Evolutionary conservation across 2,888 invertebrate species (phyloP), one percentile per base, ranked within the genome.

Genomic region (Tuta absoluta): DNA sequence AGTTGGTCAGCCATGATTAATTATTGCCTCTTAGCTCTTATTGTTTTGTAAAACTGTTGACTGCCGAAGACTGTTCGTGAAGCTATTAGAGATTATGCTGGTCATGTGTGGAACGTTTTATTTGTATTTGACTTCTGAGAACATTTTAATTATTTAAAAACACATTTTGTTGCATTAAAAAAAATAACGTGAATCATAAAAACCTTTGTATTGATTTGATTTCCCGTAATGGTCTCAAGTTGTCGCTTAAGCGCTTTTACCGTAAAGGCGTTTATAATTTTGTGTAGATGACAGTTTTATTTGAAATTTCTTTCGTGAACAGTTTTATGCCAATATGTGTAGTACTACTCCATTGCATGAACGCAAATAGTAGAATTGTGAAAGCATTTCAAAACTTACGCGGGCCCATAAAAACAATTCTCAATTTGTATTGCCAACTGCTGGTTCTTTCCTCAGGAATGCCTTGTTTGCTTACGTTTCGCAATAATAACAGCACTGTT

Each of bases 1-100:
- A 76, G 79, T 72, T 73, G 72, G 75, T 71, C 74, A 72, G 77
- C 80, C 82, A 84, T 85, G 84, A 89, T 87, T 86, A 86, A 88
- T 89, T 87, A 77, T 62, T 28, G 19, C 37, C 74, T 66, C 70
- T 71, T 72, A 76, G 69, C 75, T 80, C 73, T 78, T 73, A 74
- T 75, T 74, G 71, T 69, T 70, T 68, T 66, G 63, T 38, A 38
- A 33, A 33, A 33, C 33, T 33, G 33, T 58, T 38, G 58, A 58
- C 58, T 58, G 38, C 5, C 21, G 58, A 58, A 21, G 58, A 58
- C 38, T 38, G 58, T 58, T 38, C 11, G 19, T 58, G 21, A 17
- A 38, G 58, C 17, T 38, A 58, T 38, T 58, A 58, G 58, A 58
- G 38, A 19, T 58, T n/a, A 24, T 58, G 21, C 38, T 12, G 12